Evolutionary conservation across 2,888 invertebrate genomes (phyloP), one percentile per base, ranked within the genome.

Genomic region (Andrena praecox): DNA sequence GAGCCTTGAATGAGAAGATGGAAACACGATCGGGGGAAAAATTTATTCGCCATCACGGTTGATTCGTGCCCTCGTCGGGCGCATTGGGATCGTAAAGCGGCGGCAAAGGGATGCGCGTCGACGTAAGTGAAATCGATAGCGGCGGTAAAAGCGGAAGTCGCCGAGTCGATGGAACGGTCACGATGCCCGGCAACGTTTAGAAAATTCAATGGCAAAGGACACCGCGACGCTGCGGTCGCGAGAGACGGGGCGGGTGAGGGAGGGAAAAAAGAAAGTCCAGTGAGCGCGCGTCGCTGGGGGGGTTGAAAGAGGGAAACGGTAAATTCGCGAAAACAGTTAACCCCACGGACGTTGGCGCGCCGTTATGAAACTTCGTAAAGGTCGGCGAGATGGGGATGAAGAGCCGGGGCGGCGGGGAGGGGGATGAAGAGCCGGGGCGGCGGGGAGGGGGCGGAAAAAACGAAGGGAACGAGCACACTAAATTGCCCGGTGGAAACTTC

Each of bases 331-430:
- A 66, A 84, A 84, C 78, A 69, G 77, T 82, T 84, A 82, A 78
- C 77, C 68, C 33, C 59, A 12, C 59, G 69, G 50, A 73, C 82
- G 70, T 54, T 31, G 70, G 71, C 52, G 74, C 67, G 20, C 59
- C 74, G 74, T 83, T 75, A 78, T 85, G 68, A 83, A 87, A 85
- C 79, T 87, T 78, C 66, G 85, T 87, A 79, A 87, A 80, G 77
- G 85, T 85, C 75, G 82, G 72, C 56, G 81, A 64, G 68, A 85
- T 82, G 71, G 69, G 67, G 67, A 8, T 24, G 59, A 50, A 16
- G 16, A 16, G 74, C 42, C n/a, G 48, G 48, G 27, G 29, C 8
- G 33, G 10, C 16, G 16, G 12, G 33, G 24, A 29, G 42, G n/a
- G 24, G 16, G 24, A 8, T 24, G 59, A 50, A 16, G 16, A 16